Percentiles rank a stretch among this genome's conserved stretches.
phyloP scores from a whole-genome alignment of 2,113 vertebrate species.

The Sinocyclocheilus anophthalmus region DNA sequence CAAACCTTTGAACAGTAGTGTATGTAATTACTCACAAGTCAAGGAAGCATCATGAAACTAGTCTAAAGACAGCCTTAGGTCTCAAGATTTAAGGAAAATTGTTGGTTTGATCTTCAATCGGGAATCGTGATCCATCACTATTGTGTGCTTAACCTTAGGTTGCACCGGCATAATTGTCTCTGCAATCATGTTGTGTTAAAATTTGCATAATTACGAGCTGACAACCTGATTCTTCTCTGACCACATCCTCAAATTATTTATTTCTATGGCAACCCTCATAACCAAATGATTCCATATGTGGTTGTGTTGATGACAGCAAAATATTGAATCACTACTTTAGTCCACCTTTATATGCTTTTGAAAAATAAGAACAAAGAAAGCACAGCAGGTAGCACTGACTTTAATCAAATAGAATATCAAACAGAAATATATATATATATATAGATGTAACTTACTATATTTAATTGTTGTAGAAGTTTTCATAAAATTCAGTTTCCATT shows the following conservation, averaged over 20 bases:
- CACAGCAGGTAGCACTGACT: too few species aligned
- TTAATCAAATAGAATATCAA: too few species aligned
- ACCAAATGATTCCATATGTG: not conserved
- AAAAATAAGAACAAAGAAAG: too few species aligned
- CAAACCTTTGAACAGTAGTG: not conserved
- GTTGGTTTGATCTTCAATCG: not conserved
- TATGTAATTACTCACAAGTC: too few species aligned
- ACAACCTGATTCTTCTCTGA: constrained; percentile 7
- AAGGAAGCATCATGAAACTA: not conserved
- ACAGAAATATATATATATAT: too few species aligned
- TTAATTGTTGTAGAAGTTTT: too few species aligned
- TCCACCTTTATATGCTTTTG: not conserved
- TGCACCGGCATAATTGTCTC: not conserved
- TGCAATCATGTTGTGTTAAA: not conserved
- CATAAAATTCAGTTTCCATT: too few species aligned
- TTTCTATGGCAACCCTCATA: not conserved
- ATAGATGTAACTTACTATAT: too few species aligned
- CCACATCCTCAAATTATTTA: not conserved
- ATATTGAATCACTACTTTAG: not conserved
- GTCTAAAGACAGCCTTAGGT: not conserved
- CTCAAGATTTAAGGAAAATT: not conserved
- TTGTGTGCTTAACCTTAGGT: not conserved
- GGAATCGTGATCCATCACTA: not conserved
- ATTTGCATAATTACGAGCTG: not conserved
- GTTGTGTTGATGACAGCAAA: not conserved